These are phyloP conservation scores for Athalia rosae DNA, from an alignment of 2,888 invertebrate genomes.

Conservation along the genomic window DNA sequence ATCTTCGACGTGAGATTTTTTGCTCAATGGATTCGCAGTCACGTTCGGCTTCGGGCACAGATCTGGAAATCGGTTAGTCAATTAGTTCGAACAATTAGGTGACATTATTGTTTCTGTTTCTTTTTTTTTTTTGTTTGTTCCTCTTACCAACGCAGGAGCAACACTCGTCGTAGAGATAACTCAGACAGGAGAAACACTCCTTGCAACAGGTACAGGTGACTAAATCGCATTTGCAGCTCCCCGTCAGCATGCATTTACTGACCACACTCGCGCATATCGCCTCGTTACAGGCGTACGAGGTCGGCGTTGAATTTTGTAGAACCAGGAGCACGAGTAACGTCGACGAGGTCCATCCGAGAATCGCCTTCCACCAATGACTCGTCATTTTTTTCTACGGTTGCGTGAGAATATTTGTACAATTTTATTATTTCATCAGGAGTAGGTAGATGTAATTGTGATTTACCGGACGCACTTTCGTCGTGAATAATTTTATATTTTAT, in stretches of 20 bases:
- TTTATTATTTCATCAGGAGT: background rate
- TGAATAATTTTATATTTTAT: no score
- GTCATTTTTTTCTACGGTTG: constrained; percentile 54
- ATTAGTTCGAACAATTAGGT: background rate
- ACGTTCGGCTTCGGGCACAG: constrained; percentile 92
- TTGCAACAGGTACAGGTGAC: constrained; percentile 95
- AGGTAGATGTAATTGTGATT: background rate
- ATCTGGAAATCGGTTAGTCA: constrained; percentile 76
- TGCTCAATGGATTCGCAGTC: constrained; percentile 83
- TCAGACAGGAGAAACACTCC: constrained; percentile 93
- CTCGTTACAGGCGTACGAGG: constrained; percentile 84
- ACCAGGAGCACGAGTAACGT: constrained; percentile 56
- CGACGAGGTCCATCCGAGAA: constrained; percentile 53
- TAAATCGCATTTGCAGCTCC: constrained; percentile 96
- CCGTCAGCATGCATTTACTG: constrained; percentile 96
- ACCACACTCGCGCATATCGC: constrained; percentile 96
- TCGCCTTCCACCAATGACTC: constrained; percentile 53
- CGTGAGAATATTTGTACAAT: background rate
- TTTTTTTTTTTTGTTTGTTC: constrained; percentile 21
- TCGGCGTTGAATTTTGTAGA: constrained; percentile 52
- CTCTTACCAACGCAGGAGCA: constrained; percentile 95
- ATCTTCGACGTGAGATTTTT: constrained; percentile 91
- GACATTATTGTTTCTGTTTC: no score
- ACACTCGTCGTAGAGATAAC: constrained; percentile 92
- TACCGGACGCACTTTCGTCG: no score